Base-by-base conservation (phyloP, 2,888 invertebrate genomes). In the Stenodera caucasica region DNA sequence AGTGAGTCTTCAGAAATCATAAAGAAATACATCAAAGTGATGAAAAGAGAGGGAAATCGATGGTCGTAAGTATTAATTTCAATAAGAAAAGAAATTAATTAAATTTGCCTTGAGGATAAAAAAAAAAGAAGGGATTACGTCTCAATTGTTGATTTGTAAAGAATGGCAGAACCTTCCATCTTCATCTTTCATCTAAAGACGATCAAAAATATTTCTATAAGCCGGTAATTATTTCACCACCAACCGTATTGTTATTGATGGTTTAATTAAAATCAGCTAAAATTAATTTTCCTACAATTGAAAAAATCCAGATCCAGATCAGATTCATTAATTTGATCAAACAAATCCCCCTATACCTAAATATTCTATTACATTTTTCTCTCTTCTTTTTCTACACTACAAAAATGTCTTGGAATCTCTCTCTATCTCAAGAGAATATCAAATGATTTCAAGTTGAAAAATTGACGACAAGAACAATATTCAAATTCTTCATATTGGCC, bases 181-280 rank as follows among this genome's bases (percentile, higher is more conserved):
- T 2, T n/a, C n/a, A n/a, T 3, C 11, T 3, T 6, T 18, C 9
- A 40, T 18, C 18, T 1, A 40, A 9, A 12, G 32, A 7, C 3
- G 26, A 26, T 26, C 26, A 26, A 26, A 7, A 26, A 5, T 3
- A 26, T 26, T 7, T 26, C 26, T 26, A 3, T 26, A 26, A 45
- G 12, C 18, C 21, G 45, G 9, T 12, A 21, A 4, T 21, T 21
- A 18, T 21, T 37, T 8, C 15, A 15, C 7, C 15, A 35, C 8
- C 9, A 7, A 32, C 11, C 2, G 7, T 45, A 45, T 21, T 45
- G 45, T 45, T 45, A 21, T 49, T 35, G 45, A 23, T 45, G 29
- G 32, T 61, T 61, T 58, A 58, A 61, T 61, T 61, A 61, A 61
- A 61, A 54, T 50, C 45, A 40, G 8, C 55, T 32, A 29, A 57